Base-by-base conservation (phyloP, 2,113 vertebrate genomes). In the Gulo gulo region DNA sequence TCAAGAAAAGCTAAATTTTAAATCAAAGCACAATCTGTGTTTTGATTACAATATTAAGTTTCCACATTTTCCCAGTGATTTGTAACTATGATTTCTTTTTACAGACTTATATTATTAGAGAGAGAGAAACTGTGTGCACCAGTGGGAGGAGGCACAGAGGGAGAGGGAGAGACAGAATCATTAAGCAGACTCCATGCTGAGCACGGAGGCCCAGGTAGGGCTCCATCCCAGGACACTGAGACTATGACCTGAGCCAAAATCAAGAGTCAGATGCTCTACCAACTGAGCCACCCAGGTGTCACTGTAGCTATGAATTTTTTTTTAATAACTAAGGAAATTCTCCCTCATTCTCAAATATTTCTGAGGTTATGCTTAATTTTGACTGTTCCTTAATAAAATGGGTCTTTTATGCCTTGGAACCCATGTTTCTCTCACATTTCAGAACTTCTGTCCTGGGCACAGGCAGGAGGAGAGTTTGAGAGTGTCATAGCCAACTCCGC, bases 131-230 rank as follows among this genome's bases (percentile, higher is more conserved):
- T 4, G 7, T 36, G 67, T n/a, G 3, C 67, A n/a, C 67, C 36
- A 36, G 16, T 0, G 0, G 8, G 34, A 18, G 34, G n/a, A n/a
- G 34, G 15, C 13, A 13, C 50, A 52, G 50, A 52, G 67, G 63
- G 29, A 69, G 34, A 69, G 34, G 34, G 15, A 69, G 16, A n/a
- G 65, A 69, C 7, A 69, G 67, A 36, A 69, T 69, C 67, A n/a
- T 69, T 20, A n/a, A 69, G 67, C 67, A 69, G 67, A n/a, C 67
- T 20, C 67, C 67, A 18, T 69, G 67, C 34, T n/a, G 67, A 69
- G 34, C 67, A 69, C 4, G 0, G 34, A 69, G 16, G 7, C 67
- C 16, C 67, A n/a, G 5, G 7, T 7, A 69, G 15, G 67, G 67
- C 7, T 69, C 34, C 34, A n/a, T 18, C 34, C 16, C 67, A 69